Base-by-base conservation (phyloP, 2,888 invertebrate species). In the Drosophila cognata region DNA sequence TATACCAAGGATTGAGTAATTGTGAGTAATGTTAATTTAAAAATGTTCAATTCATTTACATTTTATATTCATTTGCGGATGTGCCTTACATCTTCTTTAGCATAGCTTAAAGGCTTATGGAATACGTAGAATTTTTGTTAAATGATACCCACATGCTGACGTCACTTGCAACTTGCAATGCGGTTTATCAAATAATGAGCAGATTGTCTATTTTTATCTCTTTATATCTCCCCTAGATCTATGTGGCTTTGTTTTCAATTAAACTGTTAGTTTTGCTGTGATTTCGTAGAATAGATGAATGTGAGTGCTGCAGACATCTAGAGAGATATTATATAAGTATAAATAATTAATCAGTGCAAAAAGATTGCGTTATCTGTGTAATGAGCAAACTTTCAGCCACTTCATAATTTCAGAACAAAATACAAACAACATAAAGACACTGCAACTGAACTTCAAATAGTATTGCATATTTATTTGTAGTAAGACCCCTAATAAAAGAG, bases 381-480 rank as follows among this genome's bases (percentile, higher is more conserved):
- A 57, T 57, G n/a, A 31, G 36, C 25, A 38, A 18, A 28, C 25
- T 33, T 51, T 41, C 2, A 29, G 25, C 5, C 58, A 63, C 35
- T 41, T 41, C 13, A 41, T 21, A 21, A 11, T 7, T 21, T 21
- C 2, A 16, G 1, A n/a, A n/a, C 8, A 5, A 51, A 58, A 36
- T 33, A 25, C 21, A 46, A 67, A 52, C n/a, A 57, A 43, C 58
- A 16, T 35, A 10, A 7, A 28, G 6, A 38, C 16, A 2, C 2
- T 48, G 21, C 43, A 43, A 16, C 43, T 50, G 3, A 66, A 66
- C 41, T 53, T 29, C 46, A 55, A 60, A 70, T 70, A 53, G 7
- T 36, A 59, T 76, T 56, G 71, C 72, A 66, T 59, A 76, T 66
- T 76, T 65, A 71, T 75, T 57, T 65, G 65, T 46, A 25, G 57